Percentiles rank a stretch among this genome's conserved stretches.
Evolutionary conservation across 1,140 invertebrate species (phyloP).

Genomic region (Propsilocerus akamusi): DNA sequence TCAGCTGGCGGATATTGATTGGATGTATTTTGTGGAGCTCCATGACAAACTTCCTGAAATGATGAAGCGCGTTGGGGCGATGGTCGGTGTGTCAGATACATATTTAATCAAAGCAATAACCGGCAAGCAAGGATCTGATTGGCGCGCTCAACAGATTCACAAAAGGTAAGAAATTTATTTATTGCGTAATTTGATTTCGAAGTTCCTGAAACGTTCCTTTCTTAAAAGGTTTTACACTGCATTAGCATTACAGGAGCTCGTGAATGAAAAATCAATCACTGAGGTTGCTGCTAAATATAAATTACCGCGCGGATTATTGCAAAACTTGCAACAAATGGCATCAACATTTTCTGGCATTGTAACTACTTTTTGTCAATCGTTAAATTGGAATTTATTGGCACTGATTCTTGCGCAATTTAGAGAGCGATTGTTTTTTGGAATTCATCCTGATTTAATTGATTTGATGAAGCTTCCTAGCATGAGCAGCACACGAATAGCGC

Average conservation of each 20-base stretch:
- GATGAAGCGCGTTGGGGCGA: slow-evolving; percentile 67
- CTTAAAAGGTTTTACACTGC: slow-evolving; percentile 70
- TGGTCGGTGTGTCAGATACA: slow-evolving; percentile 83
- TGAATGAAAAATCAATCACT: slow-evolving; percentile 72
- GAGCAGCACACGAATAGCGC: slow-evolving; percentile 58
- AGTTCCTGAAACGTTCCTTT: not conserved
- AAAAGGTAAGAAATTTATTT: slow-evolving; percentile 24
- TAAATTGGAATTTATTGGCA: slow-evolving; percentile 88
- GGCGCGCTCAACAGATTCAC: slow-evolving; percentile 30
- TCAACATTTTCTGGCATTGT: slow-evolving; percentile 81
- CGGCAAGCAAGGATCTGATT: slow-evolving; percentile 36
- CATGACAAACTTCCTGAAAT: slow-evolving; percentile 67
- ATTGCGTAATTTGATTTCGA: not conserved
- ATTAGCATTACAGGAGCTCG: slow-evolving; percentile 78
- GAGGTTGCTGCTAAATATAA: slow-evolving; percentile 66
- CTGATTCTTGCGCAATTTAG: slow-evolving; percentile 84
- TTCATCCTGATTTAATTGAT: slow-evolving; percentile 81
- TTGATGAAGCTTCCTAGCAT: slow-evolving; percentile 70
- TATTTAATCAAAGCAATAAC: slow-evolving; percentile 66
- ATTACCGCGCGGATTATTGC: slow-evolving; percentile 71
- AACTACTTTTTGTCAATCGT: slow-evolving; percentile 62
- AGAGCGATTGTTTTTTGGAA: slow-evolving; percentile 82
- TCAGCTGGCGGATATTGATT: slow-evolving; percentile 66
- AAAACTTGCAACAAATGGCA: slow-evolving; percentile 86
- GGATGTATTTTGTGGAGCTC: slow-evolving; percentile 67